A percentile compares a stretch with the other conserved stretches of the same genome.
These are phyloP conservation scores for Chaetoderma sp. DNA, from an alignment of 2,888 invertebrate species.

Conservation along the genomic window DNA sequence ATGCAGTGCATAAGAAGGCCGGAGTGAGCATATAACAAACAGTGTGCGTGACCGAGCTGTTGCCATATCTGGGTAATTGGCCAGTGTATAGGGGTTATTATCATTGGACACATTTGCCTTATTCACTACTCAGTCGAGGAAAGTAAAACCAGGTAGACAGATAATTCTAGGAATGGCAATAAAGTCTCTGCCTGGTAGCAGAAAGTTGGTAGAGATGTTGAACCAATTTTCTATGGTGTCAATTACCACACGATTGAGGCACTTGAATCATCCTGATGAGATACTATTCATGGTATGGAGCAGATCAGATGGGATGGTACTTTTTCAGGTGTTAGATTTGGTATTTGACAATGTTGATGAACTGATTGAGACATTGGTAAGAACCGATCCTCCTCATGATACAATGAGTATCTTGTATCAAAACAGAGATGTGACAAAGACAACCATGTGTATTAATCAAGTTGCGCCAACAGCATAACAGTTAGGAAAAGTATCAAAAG, in stretches of 20 bases:
- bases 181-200: conserved; percentile 26
- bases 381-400: too few species aligned
- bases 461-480: background rate
- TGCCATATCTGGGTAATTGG: too few species aligned
- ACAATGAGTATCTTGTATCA: conserved; percentile 29
- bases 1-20: too few species aligned
- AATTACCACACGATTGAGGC: conserved; percentile 18
- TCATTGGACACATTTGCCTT: too few species aligned
- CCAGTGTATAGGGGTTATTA: too few species aligned
- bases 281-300: background rate
- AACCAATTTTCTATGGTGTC: conserved; percentile 18
- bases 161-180: conserved; percentile 18
- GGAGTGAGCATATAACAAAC: too few species aligned
- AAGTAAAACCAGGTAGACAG: conserved; percentile 19
- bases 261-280: conserved; percentile 11
- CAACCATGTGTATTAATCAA: background rate
- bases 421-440: background rate
- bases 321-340: background rate
- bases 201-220: conserved; percentile 17
- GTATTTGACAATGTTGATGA: conserved; percentile 30
- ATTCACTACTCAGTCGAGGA: conserved; percentile 13
- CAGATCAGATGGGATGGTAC: conserved; percentile 6
- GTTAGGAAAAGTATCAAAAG: background rate
- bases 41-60: too few species aligned
- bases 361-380: conserved; percentile 17